phyloP scores from a whole-genome alignment of 2,113 vertebrate species.

The Caranx melampygus region DNA sequence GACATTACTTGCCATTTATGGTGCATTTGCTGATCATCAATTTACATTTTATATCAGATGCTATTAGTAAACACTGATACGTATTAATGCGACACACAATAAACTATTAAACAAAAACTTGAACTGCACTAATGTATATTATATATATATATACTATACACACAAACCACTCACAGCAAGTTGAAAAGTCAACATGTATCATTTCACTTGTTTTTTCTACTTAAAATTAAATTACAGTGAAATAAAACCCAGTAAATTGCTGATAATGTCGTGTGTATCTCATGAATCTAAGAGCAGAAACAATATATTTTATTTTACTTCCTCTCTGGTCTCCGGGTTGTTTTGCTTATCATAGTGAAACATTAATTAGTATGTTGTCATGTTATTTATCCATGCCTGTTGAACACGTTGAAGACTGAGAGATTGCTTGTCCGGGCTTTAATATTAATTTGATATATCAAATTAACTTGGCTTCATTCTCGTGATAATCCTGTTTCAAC shows the following conservation, averaged over 20 bases:
- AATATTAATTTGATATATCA: conserved; percentile 24
- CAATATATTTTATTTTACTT: not conserved
- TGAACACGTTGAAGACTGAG: conserved; percentile 30
- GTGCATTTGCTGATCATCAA: no score
- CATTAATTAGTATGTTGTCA: conserved; percentile 29
- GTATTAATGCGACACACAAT: no score
- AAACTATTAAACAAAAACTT: not conserved
- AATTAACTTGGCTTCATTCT: conserved; percentile 32
- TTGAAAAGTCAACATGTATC: not conserved
- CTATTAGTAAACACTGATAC: no score
- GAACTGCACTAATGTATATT: no score
- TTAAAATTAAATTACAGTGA: no score
- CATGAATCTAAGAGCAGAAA: not conserved
- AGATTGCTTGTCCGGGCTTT: conserved; percentile 33
- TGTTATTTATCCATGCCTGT: conserved; percentile 20
- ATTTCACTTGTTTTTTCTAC: not conserved
- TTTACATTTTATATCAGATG: no score
- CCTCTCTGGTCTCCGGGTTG: not conserved
- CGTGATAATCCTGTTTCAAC: conserved; percentile 44
- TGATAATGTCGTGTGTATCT: not conserved
- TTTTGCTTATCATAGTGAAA: not conserved
- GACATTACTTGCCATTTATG: no score
- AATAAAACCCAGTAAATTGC: no score
- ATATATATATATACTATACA: no score
- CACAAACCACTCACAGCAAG: no score